Conservation (phyloP, 2,113 vertebrate genomes). For the Hiodon alosoides region DNA sequence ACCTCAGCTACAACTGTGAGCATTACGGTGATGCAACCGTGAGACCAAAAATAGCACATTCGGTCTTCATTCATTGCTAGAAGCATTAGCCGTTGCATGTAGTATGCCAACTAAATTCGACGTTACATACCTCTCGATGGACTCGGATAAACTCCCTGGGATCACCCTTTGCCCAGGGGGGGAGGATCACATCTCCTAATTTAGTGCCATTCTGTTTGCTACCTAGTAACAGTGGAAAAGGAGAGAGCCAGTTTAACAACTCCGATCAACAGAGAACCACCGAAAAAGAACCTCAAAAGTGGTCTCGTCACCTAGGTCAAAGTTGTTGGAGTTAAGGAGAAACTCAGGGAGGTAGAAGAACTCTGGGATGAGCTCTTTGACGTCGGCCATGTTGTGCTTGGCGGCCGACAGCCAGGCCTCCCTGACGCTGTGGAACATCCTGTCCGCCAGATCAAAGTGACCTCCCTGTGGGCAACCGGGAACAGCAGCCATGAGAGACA, state of each 20-base stretch:
- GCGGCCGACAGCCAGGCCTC: constrained; percentile 95
- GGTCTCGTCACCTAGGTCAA: constrained; percentile 77
- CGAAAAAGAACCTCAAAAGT: not conserved
- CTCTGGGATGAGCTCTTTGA: constrained; percentile 97
- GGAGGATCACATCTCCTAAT: constrained; percentile 89
- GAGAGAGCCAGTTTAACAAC: not conserved
- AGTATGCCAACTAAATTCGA: not conserved
- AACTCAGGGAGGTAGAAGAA: constrained; percentile 98
- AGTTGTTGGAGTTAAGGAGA: constrained; percentile 95
- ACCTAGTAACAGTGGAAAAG: constrained; percentile 54
- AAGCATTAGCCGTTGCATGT: too few relatives aligned
- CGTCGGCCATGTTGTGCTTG: constrained; percentile 98
- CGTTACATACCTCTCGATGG: constrained; percentile 79
- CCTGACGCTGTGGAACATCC: constrained; percentile 96
- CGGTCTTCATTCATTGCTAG: too few relatives aligned
- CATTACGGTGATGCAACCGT: too few relatives aligned
- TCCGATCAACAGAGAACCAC: not conserved
- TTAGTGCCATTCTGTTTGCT: constrained; percentile 95
- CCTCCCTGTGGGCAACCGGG: constrained; percentile 69
- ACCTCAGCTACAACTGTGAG: too few relatives aligned
- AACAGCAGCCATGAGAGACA: not conserved
- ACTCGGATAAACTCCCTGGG: constrained; percentile 96
- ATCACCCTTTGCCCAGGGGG: constrained; percentile 95
- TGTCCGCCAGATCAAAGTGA: constrained; percentile 94
- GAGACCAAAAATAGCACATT: too few relatives aligned